Evolutionary conservation across 1,140 invertebrate species (phyloP).

Genomic region (Hormaphis cornu): DNA sequence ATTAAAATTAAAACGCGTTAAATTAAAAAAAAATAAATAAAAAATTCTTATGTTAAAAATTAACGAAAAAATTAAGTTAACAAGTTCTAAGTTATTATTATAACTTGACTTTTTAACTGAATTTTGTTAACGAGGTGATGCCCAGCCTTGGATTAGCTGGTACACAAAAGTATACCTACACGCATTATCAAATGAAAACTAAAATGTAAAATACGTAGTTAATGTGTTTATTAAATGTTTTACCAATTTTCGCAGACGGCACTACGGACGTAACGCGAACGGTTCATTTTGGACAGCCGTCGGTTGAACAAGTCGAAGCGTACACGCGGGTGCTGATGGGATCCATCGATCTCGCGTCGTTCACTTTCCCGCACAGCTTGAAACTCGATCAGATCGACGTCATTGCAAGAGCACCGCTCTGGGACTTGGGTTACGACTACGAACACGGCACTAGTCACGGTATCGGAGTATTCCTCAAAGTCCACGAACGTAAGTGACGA

Average conservation of each 20-base stretch:
- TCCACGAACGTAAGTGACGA: conserved; percentile 65
- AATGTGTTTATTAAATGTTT: too few species aligned
- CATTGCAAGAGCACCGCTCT: conserved; percentile 66
- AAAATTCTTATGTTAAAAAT: too few species aligned
- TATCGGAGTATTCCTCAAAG: conserved; percentile 73
- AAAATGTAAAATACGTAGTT: too few species aligned
- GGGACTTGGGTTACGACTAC: conserved; percentile 72
- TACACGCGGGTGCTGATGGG: conserved; percentile 88
- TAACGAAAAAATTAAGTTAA: too few species aligned
- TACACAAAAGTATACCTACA: too few species aligned
- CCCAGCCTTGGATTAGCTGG: too few species aligned
- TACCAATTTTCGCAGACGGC: conserved; percentile 69
- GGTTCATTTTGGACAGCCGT: conserved; percentile 71
- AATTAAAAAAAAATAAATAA: too few species aligned
- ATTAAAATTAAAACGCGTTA: too few species aligned
- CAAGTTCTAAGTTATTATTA: too few species aligned
- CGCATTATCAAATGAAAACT: too few species aligned
- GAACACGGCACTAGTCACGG: conserved; percentile 82
- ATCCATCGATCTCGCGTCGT: conserved; percentile 60
- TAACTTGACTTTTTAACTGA: too few species aligned
- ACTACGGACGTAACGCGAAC: conserved; percentile 91
- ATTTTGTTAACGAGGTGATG: too few species aligned
- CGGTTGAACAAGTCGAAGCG: conserved; percentile 61
- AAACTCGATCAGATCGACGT: conserved; percentile 61
- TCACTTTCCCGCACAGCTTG: conserved; percentile 58